Conservation (phyloP, 1,140 invertebrate species). For the Dinothrombium tinctorium region DNA sequence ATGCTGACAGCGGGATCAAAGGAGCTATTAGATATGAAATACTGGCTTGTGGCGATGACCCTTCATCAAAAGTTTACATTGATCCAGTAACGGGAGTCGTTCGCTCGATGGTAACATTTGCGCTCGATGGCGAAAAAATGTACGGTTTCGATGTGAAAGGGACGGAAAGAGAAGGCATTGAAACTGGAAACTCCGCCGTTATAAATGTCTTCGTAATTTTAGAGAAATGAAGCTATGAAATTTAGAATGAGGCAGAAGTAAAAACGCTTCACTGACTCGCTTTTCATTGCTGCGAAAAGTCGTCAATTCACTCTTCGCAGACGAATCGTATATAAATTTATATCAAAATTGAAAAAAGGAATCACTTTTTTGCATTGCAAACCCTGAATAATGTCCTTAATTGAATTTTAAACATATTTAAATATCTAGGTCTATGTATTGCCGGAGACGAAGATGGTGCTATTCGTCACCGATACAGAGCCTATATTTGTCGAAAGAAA, state of each 20-base stretch:
- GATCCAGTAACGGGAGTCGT: slow-evolving; percentile 46
- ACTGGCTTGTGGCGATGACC: slow-evolving; percentile 30
- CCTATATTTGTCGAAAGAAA: slow-evolving; percentile 44
- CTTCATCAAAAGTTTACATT: slow-evolving; percentile 42
- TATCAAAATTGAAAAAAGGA: too few relatives aligned
- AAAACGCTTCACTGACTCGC: too few relatives aligned
- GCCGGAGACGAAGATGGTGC: slow-evolving; percentile 49
- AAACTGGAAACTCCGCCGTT: slow-evolving; percentile 49
- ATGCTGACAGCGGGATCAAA: slow-evolving; percentile 45
- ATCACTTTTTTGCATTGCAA: too few relatives aligned
- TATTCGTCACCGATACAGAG: slow-evolving; percentile 44
- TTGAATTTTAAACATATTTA: too few relatives aligned
- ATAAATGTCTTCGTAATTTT: slow-evolving; percentile 59
- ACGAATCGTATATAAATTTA: too few relatives aligned
- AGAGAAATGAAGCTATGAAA: too few relatives aligned
- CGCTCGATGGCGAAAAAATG: slow-evolving; percentile 38
- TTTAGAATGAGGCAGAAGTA: too few relatives aligned
- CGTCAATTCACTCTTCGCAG: too few relatives aligned
- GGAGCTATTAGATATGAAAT: slow-evolving; percentile 53
- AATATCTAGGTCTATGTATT: slow-evolving; percentile 53
- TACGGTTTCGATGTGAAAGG: slow-evolving; percentile 70
- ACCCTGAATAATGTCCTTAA: too few relatives aligned
- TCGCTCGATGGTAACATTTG: slow-evolving; percentile 36
- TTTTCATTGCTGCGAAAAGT: too few relatives aligned
- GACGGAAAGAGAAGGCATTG: slow-evolving; percentile 44